Evolutionary conservation across 2,113 vertebrate species (phyloP).

Genomic region (Dolichallabes microphthalmus): DNA sequence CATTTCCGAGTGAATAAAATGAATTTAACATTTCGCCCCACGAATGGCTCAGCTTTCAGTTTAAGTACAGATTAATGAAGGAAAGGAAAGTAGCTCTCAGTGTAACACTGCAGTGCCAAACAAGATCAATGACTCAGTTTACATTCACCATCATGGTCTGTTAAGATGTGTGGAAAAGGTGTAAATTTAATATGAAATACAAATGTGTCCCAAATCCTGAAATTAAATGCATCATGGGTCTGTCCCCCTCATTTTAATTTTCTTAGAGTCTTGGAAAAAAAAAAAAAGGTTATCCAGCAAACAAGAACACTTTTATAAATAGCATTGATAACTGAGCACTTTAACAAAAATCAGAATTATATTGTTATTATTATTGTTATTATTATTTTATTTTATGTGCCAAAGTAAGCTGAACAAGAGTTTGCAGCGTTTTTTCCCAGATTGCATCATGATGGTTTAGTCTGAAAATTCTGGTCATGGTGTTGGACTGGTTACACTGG

Average conservation of each 20-base stretch:
- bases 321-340: too few relatives aligned
- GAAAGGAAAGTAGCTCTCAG: constrained; percentile 1
- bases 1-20: constrained; percentile 13
- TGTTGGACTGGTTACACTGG: constrained; percentile 53
- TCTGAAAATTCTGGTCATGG: not conserved
- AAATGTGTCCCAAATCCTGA: not conserved
- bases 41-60: not conserved
- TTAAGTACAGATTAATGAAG: constrained; percentile 23
- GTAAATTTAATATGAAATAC: not conserved
- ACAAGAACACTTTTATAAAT: not conserved
- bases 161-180: not conserved
- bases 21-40: constrained; percentile 27
- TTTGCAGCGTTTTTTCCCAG: not conserved
- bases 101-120: not conserved
- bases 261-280: not conserved
- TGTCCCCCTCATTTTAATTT: not conserved
- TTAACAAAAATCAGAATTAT: not conserved
- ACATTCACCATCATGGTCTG: not conserved
- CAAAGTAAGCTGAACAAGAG: not conserved
- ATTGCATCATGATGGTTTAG: not conserved
- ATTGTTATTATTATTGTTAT: not conserved
- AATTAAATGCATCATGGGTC: not conserved
- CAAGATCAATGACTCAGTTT: not conserved
- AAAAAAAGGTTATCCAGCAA: not conserved
- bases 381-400: not conserved